phyloP scores from a whole-genome alignment of 1,140 invertebrate genomes.

The Hyles vespertilio region DNA sequence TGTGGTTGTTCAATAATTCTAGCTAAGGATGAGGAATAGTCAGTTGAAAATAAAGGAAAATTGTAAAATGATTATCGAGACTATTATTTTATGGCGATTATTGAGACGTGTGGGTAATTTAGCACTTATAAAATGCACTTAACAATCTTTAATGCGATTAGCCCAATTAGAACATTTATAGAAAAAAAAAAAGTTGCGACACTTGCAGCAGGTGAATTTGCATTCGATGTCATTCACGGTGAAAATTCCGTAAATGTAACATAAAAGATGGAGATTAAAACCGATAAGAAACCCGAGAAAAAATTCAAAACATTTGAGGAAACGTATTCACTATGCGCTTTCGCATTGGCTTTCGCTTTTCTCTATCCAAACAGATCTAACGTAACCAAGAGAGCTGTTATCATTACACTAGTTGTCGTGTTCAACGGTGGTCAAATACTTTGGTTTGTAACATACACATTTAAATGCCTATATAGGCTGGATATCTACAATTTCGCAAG shows the following conservation, averaged over 20 bases:
- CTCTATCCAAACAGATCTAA: constrained; percentile 48
- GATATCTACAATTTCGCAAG: constrained; percentile 47
- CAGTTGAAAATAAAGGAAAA: too few species aligned
- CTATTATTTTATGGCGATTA: too few species aligned
- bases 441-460: constrained; percentile 45
- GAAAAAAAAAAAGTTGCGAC: too few species aligned
- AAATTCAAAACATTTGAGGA: constrained; percentile 50
- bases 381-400: constrained; percentile 19
- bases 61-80: too few species aligned
- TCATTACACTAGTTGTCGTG: constrained; percentile 25
- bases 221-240: too few species aligned
- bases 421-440: constrained; percentile 33
- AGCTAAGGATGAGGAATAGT: too few species aligned
- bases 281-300: not conserved
- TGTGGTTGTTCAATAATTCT: too few species aligned
- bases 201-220: too few species aligned
- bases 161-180: too few species aligned
- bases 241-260: not conserved
- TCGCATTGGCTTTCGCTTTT: constrained; percentile 39
- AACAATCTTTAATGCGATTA: not conserved
- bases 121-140: too few species aligned
- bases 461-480: constrained; percentile 31
- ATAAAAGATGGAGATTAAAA: constrained; percentile 10
- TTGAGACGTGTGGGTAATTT: too few species aligned
- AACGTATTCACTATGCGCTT: constrained; percentile 49